These are phyloP conservation scores for Caenorhabditis elegans DNA, from an alignment of 1,140 invertebrate genomes.

Conservation along the genomic window WBcel235 BX284604.4:9801001-9801500, in stretches of 20 bases:
- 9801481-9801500: too few species aligned
- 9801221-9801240: conserved; percentile 64
- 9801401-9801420: too few species aligned
- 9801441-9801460: too few species aligned
- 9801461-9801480: too few species aligned
- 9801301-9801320: conserved; percentile 63
- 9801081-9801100: conserved; percentile 52
- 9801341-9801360: conserved; percentile 64
- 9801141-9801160: conserved; percentile 38
- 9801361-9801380: conserved; percentile 67
- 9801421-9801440: too few species aligned
- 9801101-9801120: background rate
- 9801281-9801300: conserved; percentile 64
- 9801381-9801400: conserved; percentile 63
- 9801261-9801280: background rate
- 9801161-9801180: conserved; percentile 45
- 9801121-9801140: background rate
- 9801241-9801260: conserved; percentile 18
- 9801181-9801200: conserved; percentile 64
- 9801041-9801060: conserved; percentile 60
- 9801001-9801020: background rate
- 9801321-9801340: conserved; percentile 66
- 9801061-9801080: conserved; percentile 58
- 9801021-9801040: conserved; percentile 50
- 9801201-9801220: conserved; percentile 66